phyloP scores from a whole-genome alignment of 2,113 vertebrate species.

The Myrmophylax atrothorax region DNA sequence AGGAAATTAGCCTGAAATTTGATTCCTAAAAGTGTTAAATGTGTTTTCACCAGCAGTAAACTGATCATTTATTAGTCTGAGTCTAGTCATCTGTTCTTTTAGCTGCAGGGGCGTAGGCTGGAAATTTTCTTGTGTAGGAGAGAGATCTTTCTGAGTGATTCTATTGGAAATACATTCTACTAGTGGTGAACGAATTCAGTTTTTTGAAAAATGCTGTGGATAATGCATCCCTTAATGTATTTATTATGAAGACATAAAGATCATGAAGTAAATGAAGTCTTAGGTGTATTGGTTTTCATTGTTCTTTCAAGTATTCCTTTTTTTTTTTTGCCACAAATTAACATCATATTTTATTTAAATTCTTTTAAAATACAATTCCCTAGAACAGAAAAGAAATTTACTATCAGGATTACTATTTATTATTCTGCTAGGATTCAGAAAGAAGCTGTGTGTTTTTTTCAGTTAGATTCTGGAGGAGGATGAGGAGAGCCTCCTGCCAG shows the following conservation, averaged over 20 bases:
- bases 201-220: not conserved
- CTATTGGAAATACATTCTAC: not conserved
- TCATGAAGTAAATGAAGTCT: not conserved
- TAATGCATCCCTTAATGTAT: not conserved
- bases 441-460: not conserved
- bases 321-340: not conserved
- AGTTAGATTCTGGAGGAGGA: not conserved
- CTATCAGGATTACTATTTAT: not conserved
- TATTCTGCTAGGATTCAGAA: not conserved
- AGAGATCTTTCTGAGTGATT: not conserved
- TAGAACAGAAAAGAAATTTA: not conserved
- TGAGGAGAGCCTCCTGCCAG: not conserved
- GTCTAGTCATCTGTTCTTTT: not conserved
- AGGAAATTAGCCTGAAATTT: constrained; percentile 14
- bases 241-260: not conserved
- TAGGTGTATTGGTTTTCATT: not conserved
- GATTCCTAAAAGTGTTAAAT: not conserved
- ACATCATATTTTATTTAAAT: not conserved
- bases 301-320: not conserved
- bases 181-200: not conserved
- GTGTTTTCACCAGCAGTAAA: not conserved
- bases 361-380: not conserved
- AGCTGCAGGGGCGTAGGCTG: not conserved
- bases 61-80: not conserved
- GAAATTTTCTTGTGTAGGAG: not conserved